These are phyloP conservation scores for Eristalis pertinax DNA, from an alignment of 2,888 invertebrate species.

Conservation along the genomic window DNA sequence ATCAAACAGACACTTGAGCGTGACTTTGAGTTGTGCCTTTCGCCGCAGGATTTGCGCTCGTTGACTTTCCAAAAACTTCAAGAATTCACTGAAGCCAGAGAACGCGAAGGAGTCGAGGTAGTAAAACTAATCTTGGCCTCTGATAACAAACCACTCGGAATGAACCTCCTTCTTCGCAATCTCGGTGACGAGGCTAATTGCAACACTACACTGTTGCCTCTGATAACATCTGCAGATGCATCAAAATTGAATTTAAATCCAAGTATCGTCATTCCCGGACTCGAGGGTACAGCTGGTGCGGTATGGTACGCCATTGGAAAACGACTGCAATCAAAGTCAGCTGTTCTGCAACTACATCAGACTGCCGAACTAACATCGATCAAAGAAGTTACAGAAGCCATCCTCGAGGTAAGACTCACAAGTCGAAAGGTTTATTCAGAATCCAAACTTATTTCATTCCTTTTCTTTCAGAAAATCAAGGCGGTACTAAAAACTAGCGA, in stretches of 20 bases:
- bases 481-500: slow-evolving; percentile 83
- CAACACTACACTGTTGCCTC: slow-evolving; percentile 83
- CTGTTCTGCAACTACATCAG: slow-evolving; percentile 77
- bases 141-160: slow-evolving; percentile 80
- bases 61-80: slow-evolving; percentile 85
- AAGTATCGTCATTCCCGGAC: slow-evolving; percentile 84
- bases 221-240: slow-evolving; percentile 80
- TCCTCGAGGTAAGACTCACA: slow-evolving; percentile 75
- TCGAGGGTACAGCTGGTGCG: slow-evolving; percentile 85
- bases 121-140: slow-evolving; percentile 78
- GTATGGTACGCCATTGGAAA: slow-evolving; percentile 79
- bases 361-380: slow-evolving; percentile 76
- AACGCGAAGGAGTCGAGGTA: slow-evolving; percentile 75
- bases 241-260: slow-evolving; percentile 75
- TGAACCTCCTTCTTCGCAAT: slow-evolving; percentile 84
- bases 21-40: slow-evolving; percentile 92
- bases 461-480: slow-evolving; percentile 83
- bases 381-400: slow-evolving; percentile 75
- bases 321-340: slow-evolving; percentile 74
- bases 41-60: slow-evolving; percentile 92
- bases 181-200: slow-evolving; percentile 84
- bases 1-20: slow-evolving; percentile 95
- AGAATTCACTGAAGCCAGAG: slow-evolving; percentile 77
- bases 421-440: not conserved
- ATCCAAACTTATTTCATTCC: not conserved